Evolutionary conservation across 2,888 invertebrate species (phyloP), one percentile per base, ranked within the genome.

Genomic region (Megastigmus dorsalis): DNA sequence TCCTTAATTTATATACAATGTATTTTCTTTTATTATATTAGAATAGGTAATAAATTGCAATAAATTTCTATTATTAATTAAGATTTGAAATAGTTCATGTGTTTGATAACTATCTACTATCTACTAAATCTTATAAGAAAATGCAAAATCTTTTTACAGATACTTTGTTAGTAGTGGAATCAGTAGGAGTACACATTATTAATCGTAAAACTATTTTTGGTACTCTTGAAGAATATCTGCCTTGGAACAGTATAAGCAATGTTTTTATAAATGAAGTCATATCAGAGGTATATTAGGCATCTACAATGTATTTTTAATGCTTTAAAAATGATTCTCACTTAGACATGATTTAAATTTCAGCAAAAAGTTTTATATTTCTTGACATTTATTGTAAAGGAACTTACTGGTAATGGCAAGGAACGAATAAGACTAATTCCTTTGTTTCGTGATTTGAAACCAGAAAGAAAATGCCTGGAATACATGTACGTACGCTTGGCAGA

Each of bases 401-500:
- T 73, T 6, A 68, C 55, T 20, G 48, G 33, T 1, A 69, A 82
- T 33, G 80, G 76, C 38, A 82, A 81, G 6, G 81, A 82, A 70
- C 57, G 68, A 15, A 80, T 80, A 15, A 84, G 82, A 78, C 76
- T 88, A 20, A 83, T 88, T 68, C 88, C 88, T 10, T 62, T 88
- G n/a, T 88, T 88, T 74, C 78, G 80, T 78, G 83, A 87, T 62
- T 77, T 86, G 30, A 82, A 84, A 75, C 88, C 88, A 0, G 87
- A 88, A 72, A 82, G 84, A 83, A 84, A 84, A 87, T 88, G 88
- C 85, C 86, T 88, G 86, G 88, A 86, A 84, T 87, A 86, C 81
- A 86, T 88, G 82, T 88, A 87, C 85, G 82, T 74, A 75, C 85
- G 78, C 38, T 82, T 88, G 83, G 84, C 82, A 79, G 83, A 77